Evolutionary conservation across 2,797 vertebrate species (phyloP), one percentile per base, ranked within the genome.

Genomic region (Acanthornis magna): DNA sequence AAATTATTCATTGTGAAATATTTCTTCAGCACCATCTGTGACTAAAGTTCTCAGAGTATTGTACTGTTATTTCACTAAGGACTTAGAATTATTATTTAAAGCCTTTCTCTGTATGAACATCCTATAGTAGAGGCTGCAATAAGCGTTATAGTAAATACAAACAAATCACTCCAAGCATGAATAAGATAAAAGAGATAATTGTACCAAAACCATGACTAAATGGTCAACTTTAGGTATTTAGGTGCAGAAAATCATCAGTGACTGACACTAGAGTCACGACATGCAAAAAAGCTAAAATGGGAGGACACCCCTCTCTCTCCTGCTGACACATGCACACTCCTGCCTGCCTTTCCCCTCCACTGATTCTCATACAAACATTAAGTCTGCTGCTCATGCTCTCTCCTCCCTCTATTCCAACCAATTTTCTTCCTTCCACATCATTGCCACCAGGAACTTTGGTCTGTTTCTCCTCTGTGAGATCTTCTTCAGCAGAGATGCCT

Each of bases 1-100:
- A 95, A 95, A 95, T 88, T 92, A 93, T 93, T 97, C 74, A 76
- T 87, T 88, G 68, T 90, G 65, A 97, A 96, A 55, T 80, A 81
- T 88, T 96, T 95, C 32, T 78, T 91, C 74, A 85, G 67, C 26
- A 89, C 47, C 71, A 89, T 88, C 94, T 95, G 84, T 83, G 76
- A 89, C n/a, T 85, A 70, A 91, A 67, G 25, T 91, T 95, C 65
- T 91, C 55, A 87, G 76, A 94, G 42, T 63, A 83, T 36, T 91
- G 23, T 89, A 65, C 79, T 87, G 42, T 62, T 82, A 71, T 87
- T 78, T 91, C 47, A 55, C 51, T 75, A 67, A 43, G 22, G 68
- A 77, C 34, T 89, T 73, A 36, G 45, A 71, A 45, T 51, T 68
- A 67, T 84, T 91, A 75, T 88, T 85, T 76, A 68, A 95, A 91